Evolutionary conservation across 1,140 invertebrate species (phyloP).

Genomic region (Hyles vespertilio): DNA sequence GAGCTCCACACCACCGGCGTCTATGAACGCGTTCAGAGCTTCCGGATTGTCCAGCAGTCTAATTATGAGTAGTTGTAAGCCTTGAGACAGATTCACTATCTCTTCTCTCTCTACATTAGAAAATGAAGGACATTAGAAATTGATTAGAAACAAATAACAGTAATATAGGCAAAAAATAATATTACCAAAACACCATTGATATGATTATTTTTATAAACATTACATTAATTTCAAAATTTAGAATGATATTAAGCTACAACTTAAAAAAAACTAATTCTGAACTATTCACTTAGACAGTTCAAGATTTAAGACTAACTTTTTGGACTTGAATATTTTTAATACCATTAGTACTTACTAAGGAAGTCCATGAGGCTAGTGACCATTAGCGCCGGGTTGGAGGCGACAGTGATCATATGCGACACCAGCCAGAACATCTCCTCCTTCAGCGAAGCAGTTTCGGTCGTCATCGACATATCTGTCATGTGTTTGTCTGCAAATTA

Average conservation of each 20-base stretch:
- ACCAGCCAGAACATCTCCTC: slow-evolving; percentile 91
- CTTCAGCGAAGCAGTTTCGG: slow-evolving; percentile 79
- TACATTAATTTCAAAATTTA: too few relatives aligned
- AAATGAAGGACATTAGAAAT: too few relatives aligned
- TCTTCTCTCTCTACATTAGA: slow-evolving; percentile 53
- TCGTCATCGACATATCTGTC: slow-evolving; percentile 21
- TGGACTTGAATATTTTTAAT: too few relatives aligned
- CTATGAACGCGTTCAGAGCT: slow-evolving; percentile 56
- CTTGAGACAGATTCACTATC: slow-evolving; percentile 58
- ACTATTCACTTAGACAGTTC: too few relatives aligned
- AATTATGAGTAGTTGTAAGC: slow-evolving; percentile 62
- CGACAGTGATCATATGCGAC: slow-evolving; percentile 81
- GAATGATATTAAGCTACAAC: too few relatives aligned
- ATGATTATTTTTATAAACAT: too few relatives aligned
- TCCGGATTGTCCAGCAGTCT: slow-evolving; percentile 59
- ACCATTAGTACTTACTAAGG: slow-evolving; percentile 77
- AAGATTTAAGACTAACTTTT: too few relatives aligned
- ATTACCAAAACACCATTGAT: too few relatives aligned
- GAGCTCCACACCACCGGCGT: slow-evolving; percentile 57
- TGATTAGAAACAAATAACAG: too few relatives aligned
- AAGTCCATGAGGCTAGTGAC: slow-evolving; percentile 86
- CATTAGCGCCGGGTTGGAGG: slow-evolving; percentile 83
- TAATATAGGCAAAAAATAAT: too few relatives aligned
- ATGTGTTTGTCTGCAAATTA: slow-evolving; percentile 18
- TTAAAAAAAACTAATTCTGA: too few relatives aligned